Evolutionary conservation across 2,797 vertebrate species (phyloP), one percentile per base, ranked within the genome.

Genomic region (Morus bassanus): DNA sequence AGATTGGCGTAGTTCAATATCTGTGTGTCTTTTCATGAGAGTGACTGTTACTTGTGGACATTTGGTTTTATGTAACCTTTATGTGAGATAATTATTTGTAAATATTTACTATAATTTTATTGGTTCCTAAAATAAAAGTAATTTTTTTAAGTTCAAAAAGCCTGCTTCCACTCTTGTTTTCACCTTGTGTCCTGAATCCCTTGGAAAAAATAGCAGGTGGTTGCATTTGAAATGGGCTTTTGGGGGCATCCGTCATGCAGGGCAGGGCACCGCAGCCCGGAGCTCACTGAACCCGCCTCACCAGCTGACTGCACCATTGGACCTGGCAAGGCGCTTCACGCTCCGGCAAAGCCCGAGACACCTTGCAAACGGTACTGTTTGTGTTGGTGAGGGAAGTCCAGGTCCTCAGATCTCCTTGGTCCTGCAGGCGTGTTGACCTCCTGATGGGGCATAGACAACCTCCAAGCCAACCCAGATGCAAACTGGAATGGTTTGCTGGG

Each of bases 71-170:
- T 99, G 99, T 99, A 99, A 98, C 98, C 98, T 99, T 99, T 99
- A 99, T 99, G 99, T 99, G 99, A 99, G 98, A 99, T 99, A 99
- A 99, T 99, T 99, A 99, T 99, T 99, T 99, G 99, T 99, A 99
- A 99, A 99, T 99, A 99, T 99, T 99, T 99, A 98, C 99, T 98
- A 99, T 99, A 99, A 99, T 99, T 99, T 99, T 99, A 99, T 99
- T 99, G 98, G 99, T 99, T 99, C 98, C 98, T 99, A 99, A 99
- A 99, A 99, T 99, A 99, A 99, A 99, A 99, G 98, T 99, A 99
- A 99, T 99, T 99, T 99, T 99, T 99, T 99, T 99, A 99, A 99
- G 99, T 98, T 98, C 98, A 98, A 97, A 96, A 86, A 63, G 70
- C 96, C 91, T 80, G 64, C 86, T 96, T 64, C 94, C 48, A n/a